Base-by-base conservation (phyloP, 2,797 vertebrate genomes). In the Pygocentrus nattereri region DNA sequence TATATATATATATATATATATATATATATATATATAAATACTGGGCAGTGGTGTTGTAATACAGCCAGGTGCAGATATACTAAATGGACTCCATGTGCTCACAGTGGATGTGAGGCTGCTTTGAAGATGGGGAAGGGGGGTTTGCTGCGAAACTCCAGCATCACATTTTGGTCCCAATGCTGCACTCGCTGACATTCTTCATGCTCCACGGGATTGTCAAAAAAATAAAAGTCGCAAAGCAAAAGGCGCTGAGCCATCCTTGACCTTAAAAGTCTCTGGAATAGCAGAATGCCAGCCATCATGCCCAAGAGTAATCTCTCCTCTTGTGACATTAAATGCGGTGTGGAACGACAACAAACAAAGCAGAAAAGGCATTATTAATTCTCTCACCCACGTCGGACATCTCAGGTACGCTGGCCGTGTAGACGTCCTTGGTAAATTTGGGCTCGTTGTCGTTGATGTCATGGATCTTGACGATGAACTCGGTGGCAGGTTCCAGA, bases 381-480 rank as follows among this genome's bases (percentile, higher is more conserved):
- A 69, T 67, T 73, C 77, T 79, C 95, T 89, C 92, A 96, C 96
- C 96, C 13, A 96, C 44, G 15, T 95, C 95, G 18, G 96, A 96
- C 76, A 97, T 93, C 88, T 97, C 96, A 0, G 96, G 94, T 87
- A 96, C 95, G 0, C 94, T 96, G 87, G 96, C 96, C 0, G 95
- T 93, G 90, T 96, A 96, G 80, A 95, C 93, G 23, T 94, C 95
- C 10, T 95, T 94, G 82, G 95, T 92, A 89, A 96, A 97, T 72
- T 95, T 95, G 0, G 96, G 96, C 86, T 96, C 96, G 0, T 95
- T 97, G 93, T 96, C 96, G 0, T 96, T 96, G 90, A 97, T 96
- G 91, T 97, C 96, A 85, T 97, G 96, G 76, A 97, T 96, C 87
- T 96, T 97, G 92, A 97, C 95, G 88, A 96, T 94, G 88, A 97